A percentile compares a stretch with the other conserved stretches of the same genome.
Evolutionary conservation across 2,797 vertebrate species (phyloP).

Genomic region (Chelonia mydas): DNA sequence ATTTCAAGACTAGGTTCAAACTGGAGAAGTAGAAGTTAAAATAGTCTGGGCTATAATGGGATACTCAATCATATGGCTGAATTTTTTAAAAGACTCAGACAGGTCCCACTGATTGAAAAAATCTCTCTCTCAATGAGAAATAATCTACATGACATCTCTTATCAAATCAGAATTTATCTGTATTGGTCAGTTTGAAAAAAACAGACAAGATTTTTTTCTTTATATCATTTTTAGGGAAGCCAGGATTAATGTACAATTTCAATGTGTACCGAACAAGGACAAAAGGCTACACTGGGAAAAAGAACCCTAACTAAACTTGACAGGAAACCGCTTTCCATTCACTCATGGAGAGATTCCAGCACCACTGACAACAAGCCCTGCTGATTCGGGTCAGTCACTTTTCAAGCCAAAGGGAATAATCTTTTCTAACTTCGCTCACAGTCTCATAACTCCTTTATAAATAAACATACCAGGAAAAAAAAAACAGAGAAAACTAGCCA

Average conservation of each 20-base stretch:
- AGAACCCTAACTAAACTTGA: constrained; percentile 62
- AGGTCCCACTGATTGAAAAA: neutral
- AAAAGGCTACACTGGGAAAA: neutral
- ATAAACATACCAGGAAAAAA: constrained; percentile 57
- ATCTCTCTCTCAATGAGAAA: neutral
- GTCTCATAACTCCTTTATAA: constrained; percentile 35
- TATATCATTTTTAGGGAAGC: constrained; percentile 16
- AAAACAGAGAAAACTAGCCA: neutral
- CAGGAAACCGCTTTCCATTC: constrained; percentile 50
- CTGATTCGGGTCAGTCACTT: constrained; percentile 63
- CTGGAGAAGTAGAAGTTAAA: neutral
- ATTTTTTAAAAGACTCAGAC: constrained; percentile 23
- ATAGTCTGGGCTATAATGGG: neutral
- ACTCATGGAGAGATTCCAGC: constrained; percentile 28
- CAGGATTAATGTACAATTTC: neutral
- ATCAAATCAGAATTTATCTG: constrained; percentile 31
- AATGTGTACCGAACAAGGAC: constrained; percentile 5
- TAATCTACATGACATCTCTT: neutral
- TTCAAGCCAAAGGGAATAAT: constrained; percentile 54
- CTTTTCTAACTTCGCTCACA: constrained; percentile 60
- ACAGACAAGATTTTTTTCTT: neutral
- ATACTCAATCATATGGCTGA: neutral
- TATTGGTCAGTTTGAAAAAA: constrained; percentile 6
- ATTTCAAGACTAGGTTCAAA: constrained; percentile 3
- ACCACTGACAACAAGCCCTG: constrained; percentile 56